Percentiles rank a stretch among this genome's conserved stretches.
Conservation (phyloP, 2,888 invertebrate species). For the Heliconius aoede region DNA sequence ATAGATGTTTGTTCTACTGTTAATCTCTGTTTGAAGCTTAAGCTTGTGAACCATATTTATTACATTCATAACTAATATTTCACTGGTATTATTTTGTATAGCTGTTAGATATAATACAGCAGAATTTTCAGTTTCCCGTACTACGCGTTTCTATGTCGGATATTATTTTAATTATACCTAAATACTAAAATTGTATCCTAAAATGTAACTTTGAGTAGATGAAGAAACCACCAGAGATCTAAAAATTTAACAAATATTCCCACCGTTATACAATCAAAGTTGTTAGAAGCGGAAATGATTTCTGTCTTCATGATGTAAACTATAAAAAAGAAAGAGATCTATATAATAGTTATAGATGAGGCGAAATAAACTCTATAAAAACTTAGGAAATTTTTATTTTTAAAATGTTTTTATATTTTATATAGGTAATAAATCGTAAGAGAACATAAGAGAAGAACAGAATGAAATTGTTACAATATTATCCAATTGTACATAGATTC, state of each 20-base stretch:
- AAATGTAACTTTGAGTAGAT: constrained; percentile 60
- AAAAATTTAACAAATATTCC: constrained; percentile 75
- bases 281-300: constrained; percentile 67
- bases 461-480: constrained; percentile 43
- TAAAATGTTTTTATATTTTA: constrained; percentile 49
- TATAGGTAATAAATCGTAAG: constrained; percentile 42
- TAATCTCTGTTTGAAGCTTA: constrained; percentile 51
- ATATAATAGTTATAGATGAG: constrained; percentile 50
- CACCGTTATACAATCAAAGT: constrained; percentile 79
- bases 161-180: constrained; percentile 44
- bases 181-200: constrained; percentile 44
- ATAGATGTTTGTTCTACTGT: constrained; percentile 52
- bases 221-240: constrained; percentile 76
- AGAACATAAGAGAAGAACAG: constrained; percentile 29
- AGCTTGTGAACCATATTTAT: constrained; percentile 46
- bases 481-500: constrained; percentile 46
- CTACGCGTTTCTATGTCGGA: constrained; percentile 46
- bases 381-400: constrained; percentile 59
- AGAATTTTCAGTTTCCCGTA: constrained; percentile 34
- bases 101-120: constrained; percentile 34
- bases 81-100: constrained; percentile 34
- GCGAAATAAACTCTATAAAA: constrained; percentile 58
- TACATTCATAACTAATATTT: constrained; percentile 29
- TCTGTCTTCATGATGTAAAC: constrained; percentile 52
- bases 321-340: constrained; percentile 46